A percentile compares a stretch with the other conserved stretches of the same genome.
phyloP scores from a whole-genome alignment of 2,797 vertebrate genomes.

The Clarias fuscus region DNA sequence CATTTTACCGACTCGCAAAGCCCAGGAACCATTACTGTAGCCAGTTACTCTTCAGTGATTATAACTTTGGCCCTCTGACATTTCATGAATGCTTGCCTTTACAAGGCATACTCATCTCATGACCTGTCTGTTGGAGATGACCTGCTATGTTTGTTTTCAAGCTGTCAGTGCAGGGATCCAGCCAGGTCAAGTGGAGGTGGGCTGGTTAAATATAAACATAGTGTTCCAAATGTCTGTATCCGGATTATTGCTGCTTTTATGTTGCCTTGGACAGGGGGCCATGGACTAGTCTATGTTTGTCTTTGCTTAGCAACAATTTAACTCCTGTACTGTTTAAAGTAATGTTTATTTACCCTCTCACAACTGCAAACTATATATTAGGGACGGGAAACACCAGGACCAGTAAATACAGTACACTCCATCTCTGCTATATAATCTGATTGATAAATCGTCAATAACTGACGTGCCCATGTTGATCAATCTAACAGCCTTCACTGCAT shows the following conservation, averaged over 20 bases:
- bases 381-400: no score
- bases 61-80: not conserved
- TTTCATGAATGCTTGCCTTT: not conserved
- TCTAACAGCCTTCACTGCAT: not conserved
- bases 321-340: not conserved
- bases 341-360: not conserved
- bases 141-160: constrained; percentile 39
- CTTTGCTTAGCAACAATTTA: not conserved
- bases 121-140: not conserved
- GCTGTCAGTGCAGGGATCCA: constrained; percentile 14
- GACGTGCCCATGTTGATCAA: no score
- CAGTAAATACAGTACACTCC: no score
- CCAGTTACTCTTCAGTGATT: not conserved
- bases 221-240: not conserved
- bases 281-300: not conserved
- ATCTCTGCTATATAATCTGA: no score
- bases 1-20: not conserved
- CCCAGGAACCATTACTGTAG: not conserved
- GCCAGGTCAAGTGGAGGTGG: not conserved
- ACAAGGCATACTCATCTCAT: not conserved
- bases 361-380: not conserved
- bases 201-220: not conserved
- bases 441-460: no score
- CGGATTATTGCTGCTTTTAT: not conserved
- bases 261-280: not conserved